phyloP scores from a whole-genome alignment of 64 coral and sea anemone genomes.

The Porites australiensis region DNA sequence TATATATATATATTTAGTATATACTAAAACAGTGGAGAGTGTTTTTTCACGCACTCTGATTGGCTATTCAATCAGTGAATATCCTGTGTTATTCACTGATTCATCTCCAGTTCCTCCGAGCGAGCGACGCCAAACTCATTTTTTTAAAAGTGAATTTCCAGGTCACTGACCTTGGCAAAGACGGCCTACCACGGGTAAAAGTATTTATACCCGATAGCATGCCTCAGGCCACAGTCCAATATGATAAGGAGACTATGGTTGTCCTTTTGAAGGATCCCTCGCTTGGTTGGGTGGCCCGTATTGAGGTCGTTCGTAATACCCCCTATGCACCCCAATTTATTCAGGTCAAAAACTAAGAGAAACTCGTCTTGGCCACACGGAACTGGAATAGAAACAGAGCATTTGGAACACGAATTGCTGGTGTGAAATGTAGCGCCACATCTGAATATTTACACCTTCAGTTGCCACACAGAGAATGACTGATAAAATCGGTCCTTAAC shows the following conservation, averaged over 20 bases:
- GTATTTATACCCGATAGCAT: conserved; percentile 4
- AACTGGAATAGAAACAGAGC: neutral
- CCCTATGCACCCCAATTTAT: neutral
- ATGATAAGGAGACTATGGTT: neutral
- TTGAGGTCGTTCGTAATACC: neutral
- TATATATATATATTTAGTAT: no score
- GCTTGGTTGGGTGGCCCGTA: conserved; percentile 1
- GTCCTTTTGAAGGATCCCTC: neutral
- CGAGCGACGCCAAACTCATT: no score
- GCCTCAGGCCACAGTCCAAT: neutral
- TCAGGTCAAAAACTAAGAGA: neutral
- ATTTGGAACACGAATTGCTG: no score
- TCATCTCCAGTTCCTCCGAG: no score
- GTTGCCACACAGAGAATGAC: no score
- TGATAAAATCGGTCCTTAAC: no score
- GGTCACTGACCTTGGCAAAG: neutral
- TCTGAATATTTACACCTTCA: no score
- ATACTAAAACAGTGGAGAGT: no score
- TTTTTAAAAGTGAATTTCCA: neutral
- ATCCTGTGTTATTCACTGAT: no score
- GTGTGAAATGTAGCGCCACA: no score
- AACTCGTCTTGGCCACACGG: neutral
- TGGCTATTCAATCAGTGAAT: no score
- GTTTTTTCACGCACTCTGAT: no score
- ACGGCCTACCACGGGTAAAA: neutral